phyloP scores from a whole-genome alignment of 2,797 vertebrate species.

The Diceros bicornis region DNA sequence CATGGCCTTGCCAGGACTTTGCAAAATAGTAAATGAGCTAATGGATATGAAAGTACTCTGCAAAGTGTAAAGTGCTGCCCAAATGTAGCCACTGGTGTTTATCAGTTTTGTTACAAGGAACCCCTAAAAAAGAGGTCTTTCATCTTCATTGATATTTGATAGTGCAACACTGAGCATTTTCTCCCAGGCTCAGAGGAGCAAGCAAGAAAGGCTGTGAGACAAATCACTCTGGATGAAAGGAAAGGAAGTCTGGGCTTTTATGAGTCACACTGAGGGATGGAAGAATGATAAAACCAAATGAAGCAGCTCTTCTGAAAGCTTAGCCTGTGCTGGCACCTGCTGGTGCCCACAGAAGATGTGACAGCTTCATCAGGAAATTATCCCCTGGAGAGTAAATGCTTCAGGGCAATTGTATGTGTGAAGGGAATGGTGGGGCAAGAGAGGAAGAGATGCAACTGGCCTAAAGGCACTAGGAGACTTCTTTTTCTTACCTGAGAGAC shows the following conservation, averaged over 20 bases:
- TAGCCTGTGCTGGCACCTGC: conserved; percentile 82
- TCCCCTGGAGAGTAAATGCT: background rate
- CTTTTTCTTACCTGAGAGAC: background rate
- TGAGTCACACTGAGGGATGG: conserved; percentile 64
- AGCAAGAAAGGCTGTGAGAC: background rate
- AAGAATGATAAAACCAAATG: background rate
- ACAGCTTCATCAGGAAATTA: background rate
- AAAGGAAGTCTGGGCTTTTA: conserved; percentile 62
- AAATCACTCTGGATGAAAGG: conserved; percentile 59
- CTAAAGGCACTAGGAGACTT: background rate
- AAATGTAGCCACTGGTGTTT: background rate
- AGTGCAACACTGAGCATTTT: background rate
- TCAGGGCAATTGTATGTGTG: background rate
- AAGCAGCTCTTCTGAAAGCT: conserved; percentile 63
- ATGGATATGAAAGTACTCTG: background rate
- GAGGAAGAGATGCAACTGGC: background rate
- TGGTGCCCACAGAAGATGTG: conserved; percentile 20
- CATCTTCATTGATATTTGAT: background rate
- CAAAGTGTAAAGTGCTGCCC: background rate
- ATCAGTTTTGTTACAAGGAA: background rate
- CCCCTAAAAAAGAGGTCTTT: conserved; percentile 8
- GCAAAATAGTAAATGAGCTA: background rate
- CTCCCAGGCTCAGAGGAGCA: conserved; percentile 43
- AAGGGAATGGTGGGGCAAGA: background rate
- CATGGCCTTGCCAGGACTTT: background rate